A percentile compares a stretch with the other conserved stretches of the same genome.
These are phyloP conservation scores for Lethenteron camtschaticum DNA, from an alignment of 2,113 vertebrate species.

Conservation along the genomic window DNA sequence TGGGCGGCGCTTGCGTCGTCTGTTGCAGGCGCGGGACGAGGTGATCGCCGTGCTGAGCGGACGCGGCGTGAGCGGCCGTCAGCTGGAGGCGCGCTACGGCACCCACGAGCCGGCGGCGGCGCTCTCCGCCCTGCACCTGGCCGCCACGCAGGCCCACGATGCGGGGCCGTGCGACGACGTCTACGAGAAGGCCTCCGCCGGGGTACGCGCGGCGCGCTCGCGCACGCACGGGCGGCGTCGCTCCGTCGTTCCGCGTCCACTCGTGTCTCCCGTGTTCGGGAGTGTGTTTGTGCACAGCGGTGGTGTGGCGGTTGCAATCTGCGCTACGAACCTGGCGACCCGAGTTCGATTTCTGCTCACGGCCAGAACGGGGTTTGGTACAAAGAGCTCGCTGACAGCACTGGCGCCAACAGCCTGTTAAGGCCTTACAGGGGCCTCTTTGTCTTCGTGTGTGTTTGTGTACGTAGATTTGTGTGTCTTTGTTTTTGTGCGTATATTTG, in stretches of 20 bases:
- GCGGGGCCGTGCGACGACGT: conserved; percentile 38
- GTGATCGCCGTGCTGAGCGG: conserved; percentile 69
- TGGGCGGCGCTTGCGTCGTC: no score
- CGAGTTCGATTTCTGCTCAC: neutral
- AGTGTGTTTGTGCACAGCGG: neutral
- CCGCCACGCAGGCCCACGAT: conserved; percentile 31
- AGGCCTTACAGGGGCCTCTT: no score
- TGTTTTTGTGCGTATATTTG: no score
- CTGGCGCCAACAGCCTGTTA: no score
- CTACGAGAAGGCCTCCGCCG: conserved; percentile 66
- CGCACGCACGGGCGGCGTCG: neutral
- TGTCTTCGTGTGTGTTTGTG: no score
- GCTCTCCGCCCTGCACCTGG: conserved; percentile 59
- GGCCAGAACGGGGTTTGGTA: neutral
- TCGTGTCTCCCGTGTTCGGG: neutral
- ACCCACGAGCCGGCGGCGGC: conserved; percentile 38
- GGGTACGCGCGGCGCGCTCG: conserved; percentile 27
- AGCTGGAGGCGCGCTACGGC: conserved; percentile 69
- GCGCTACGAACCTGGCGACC: neutral
- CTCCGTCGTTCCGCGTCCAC: neutral
- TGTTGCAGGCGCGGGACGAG: conserved; percentile 63
- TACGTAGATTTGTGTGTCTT: no score
- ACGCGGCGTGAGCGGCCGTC: conserved; percentile 41
- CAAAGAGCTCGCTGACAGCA: no score
- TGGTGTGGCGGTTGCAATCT: neutral